Base-by-base conservation (phyloP, 2,888 invertebrate genomes). In the Polyommatus iphigenia region DNA sequence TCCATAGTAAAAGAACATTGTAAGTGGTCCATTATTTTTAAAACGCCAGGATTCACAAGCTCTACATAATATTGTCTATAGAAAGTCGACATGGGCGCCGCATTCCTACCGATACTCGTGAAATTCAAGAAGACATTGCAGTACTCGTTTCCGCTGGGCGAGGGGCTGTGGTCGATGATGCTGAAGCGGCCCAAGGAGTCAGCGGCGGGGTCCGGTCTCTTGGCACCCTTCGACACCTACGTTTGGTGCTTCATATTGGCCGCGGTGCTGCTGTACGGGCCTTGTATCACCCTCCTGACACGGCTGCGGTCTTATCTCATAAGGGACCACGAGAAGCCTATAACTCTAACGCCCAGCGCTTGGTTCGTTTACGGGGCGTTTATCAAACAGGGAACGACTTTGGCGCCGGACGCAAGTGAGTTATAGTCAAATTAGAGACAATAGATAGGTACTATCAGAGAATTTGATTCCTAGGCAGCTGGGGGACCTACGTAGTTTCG, bases 351-450 rank as follows among this genome's bases (percentile, higher is more conserved):
- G 0, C 95, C 96, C 5, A 98, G 98, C 85, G 95, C 97, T 81
- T 98, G 98, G 98, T 98, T 98, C 85, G 97, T 97, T 3, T 98
- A 98, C 85, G 97, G 98, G 20, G 97, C 97, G 1, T 94, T 98
- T 57, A 95, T 98, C 91, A 98, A 98, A 85, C 98, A 98, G 90
- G 98, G 98, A 76, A 97, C 97, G 32, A 96, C 96, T 15, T 91
- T 98, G 72, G 95, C 96, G n/a, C 98, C 98, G 0, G 95, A 95
- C 79, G 96, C 97, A 85, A 97, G 98, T 98, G 88, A 94, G 92
- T 91, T 24, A 7, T 3, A 13, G 3, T 62, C 3, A 20, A 24
- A 24, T 24, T 24, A 24, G 24, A 24, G 24, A 24, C 24, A 24
- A 24, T 24, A 24, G 24, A 24, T 24, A 24, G 24, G 24, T 24